phyloP scores from a whole-genome alignment of 2,888 invertebrate genomes.

The Gastrophysa polygoni region DNA sequence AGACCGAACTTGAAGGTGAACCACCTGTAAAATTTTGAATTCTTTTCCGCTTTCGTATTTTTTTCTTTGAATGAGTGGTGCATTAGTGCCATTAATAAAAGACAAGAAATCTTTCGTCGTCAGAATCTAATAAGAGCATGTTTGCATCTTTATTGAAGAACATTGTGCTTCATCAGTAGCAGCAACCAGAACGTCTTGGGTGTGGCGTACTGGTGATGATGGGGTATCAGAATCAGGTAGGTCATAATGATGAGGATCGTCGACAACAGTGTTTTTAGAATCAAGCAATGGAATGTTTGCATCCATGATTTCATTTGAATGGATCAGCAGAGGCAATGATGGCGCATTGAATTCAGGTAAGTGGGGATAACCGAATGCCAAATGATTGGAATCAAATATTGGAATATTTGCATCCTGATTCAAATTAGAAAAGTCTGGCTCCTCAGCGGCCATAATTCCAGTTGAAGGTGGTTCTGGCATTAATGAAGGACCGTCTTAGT shows the following conservation, averaged over 20 bases:
- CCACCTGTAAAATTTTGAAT: no score
- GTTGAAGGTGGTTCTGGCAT: constrained; percentile 10
- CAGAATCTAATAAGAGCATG: constrained; percentile 12
- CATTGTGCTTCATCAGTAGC: constrained; percentile 12
- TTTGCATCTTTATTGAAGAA: constrained; percentile 12
- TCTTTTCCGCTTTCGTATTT: no score
- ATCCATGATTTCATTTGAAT: constrained; percentile 12
- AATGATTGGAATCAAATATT: constrained; percentile 12
- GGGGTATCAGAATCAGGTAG: constrained; percentile 13
- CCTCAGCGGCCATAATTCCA: constrained; percentile 12
- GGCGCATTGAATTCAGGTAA: constrained; percentile 13
- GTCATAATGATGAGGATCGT: constrained; percentile 11
- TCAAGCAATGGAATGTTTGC: constrained; percentile 11
- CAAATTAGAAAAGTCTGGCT: constrained; percentile 12
- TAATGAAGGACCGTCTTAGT: constrained; percentile 10
- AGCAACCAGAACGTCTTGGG: constrained; percentile 13
- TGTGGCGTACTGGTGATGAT: constrained; percentile 12
- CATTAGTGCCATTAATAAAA: no score
- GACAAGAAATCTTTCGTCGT: no score
- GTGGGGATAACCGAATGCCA: constrained; percentile 13
- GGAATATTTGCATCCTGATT: constrained; percentile 13
- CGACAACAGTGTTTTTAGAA: constrained; percentile 11
- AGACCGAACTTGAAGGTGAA: no score
- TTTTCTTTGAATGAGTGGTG: no score
- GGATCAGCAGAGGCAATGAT: constrained; percentile 11